Evolutionary conservation across 2,888 invertebrate genomes (phyloP), one percentile per base, ranked within the genome.

Genomic region (Drosophila aldrichi): DNA sequence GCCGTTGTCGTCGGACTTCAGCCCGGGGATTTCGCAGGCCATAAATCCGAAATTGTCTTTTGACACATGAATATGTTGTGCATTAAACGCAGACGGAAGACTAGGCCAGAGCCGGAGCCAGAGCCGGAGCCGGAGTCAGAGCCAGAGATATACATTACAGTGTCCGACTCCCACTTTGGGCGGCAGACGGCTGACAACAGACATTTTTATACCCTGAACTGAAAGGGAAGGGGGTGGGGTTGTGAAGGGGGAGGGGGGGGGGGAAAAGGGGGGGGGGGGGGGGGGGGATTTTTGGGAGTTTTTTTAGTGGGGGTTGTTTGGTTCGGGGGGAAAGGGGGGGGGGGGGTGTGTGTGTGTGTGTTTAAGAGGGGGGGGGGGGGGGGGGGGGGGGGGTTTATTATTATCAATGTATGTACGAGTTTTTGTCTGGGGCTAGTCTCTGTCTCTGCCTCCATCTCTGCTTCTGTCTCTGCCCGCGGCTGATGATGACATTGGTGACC

Each of bases 21-120:
- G 77, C 66, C 60, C 56, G 81, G 69, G 76, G 81, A 84, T 68
- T 86, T 86, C 73, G 86, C 86, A 85, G 83, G 82, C 82, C 90
- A 90, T 90, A 90, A 90, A 90, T 90, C 82, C 89, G 77, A 78
- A 90, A 88, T 90, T 86, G 90, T 90, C 90, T 91, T 90, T 84
- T 90, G 90, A 89, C 91, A 90, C 88, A 90, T 90, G 91, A 90
- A 91, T 90, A 91, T 90, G 90, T 91, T 86, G 81, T 84, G 90
- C 90, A 91, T 90, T 91, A 90, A 89, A 81, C 68, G 66, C 82
- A 71, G 74, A 77, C 71, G 71, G 55, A 57, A 68, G 52, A 56
- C 79, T 70, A 66, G 73, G 74, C 70, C 67, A 32, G 8, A 77
- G 56, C 48, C 61, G 41, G 49, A 51, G 46, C 3, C 25, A 57